Evolutionary conservation across 2,797 vertebrate species (phyloP).

Genomic region (Discoglossus pictus): DNA sequence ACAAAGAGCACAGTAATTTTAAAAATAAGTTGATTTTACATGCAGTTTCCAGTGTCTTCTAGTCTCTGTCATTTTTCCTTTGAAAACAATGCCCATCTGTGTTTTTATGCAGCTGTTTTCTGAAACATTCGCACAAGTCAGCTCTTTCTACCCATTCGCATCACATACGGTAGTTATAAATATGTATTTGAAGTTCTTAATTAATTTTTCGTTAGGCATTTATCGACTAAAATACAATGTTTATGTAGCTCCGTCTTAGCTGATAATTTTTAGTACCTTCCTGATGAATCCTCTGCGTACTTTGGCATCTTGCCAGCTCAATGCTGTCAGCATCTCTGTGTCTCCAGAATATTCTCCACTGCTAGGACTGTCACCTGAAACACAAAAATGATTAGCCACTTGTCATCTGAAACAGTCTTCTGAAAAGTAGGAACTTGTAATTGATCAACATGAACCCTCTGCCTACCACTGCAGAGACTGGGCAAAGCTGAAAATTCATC

Average conservation of each 20-base stretch:
- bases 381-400: slow-evolving; percentile 7
- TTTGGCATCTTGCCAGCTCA: slow-evolving; percentile 85
- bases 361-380: slow-evolving; percentile 71
- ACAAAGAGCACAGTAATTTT: not conserved
- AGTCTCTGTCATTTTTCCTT: not conserved
- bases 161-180: no score
- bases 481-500: no score
- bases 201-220: no score
- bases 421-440: not conserved
- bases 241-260: no score
- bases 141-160: not conserved
- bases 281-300: slow-evolving; percentile 87
- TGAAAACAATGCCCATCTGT: slow-evolving; percentile 27
- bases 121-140: no score
- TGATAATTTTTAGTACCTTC: slow-evolving; percentile 75
- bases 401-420: not conserved
- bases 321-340: slow-evolving; percentile 82
- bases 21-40: no score
- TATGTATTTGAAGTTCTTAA: no score
- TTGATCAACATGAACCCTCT: no score
- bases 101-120: not conserved
- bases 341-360: slow-evolving; percentile 69
- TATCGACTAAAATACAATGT: no score
- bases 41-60: not conserved
- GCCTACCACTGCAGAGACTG: no score